Percentiles rank a stretch among this genome's conserved stretches.
phyloP scores from a whole-genome alignment of 2,113 vertebrate species.

The Tachycineta bicolor region DNA sequence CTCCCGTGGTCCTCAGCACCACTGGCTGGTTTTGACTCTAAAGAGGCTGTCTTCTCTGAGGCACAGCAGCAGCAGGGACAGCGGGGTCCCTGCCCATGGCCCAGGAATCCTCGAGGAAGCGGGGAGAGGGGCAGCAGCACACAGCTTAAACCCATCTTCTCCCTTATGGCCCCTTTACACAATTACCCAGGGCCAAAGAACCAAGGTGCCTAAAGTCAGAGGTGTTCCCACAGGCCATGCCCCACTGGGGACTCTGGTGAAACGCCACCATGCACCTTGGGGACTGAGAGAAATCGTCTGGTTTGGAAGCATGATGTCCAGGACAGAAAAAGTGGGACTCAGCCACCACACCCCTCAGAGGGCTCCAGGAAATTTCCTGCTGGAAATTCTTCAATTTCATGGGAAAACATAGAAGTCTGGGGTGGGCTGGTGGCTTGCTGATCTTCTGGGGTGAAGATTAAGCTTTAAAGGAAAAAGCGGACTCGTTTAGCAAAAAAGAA shows the following conservation, averaged over 20 bases:
- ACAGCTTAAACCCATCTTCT: fast-evolving
- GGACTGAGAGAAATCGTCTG: fast-evolving
- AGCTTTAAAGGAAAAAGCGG: background rate
- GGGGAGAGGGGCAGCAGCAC: background rate
- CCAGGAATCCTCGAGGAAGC: background rate
- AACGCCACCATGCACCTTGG: background rate
- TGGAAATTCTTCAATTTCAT: background rate
- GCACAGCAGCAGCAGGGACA: background rate
- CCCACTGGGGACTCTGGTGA: background rate
- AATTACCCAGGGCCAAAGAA: background rate
- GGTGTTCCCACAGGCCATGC: fast-evolving
- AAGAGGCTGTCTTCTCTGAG: background rate
- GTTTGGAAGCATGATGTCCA: background rate
- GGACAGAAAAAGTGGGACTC: background rate
- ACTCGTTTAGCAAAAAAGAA: background rate
- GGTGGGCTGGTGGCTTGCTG: background rate
- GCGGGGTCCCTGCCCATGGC: background rate
- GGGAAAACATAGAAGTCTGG: background rate
- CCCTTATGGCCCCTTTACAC: fast-evolving
- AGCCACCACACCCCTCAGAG: background rate
- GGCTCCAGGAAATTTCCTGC: background rate
- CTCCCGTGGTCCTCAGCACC: background rate
- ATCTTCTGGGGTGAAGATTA: background rate
- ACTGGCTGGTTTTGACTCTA: background rate
- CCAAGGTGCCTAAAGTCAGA: background rate